These are phyloP conservation scores for Vanessa atalanta DNA, from an alignment of 1,140 invertebrate genomes.

Conservation along the genomic window DNA sequence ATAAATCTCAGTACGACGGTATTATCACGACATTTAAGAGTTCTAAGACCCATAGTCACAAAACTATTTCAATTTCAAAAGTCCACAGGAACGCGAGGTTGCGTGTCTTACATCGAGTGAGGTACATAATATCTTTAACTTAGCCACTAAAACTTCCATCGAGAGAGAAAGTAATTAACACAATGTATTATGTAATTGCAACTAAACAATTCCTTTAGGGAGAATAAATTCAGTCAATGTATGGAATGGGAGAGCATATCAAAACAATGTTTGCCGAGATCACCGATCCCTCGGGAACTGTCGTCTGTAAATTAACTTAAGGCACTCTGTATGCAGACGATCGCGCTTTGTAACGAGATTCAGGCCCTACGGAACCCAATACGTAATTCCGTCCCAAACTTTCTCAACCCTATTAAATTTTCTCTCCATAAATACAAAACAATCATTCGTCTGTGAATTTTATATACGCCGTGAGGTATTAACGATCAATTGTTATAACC, in stretches of 20 bases:
- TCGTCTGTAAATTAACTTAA: constrained; percentile 73
- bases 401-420: constrained; percentile 26
- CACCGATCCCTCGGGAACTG: constrained; percentile 53
- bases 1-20: too few species aligned
- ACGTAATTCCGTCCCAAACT: constrained; percentile 19
- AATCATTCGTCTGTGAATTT: constrained; percentile 19
- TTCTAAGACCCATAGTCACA: not conserved
- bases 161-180: constrained; percentile 29
- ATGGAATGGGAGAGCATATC: constrained; percentile 54
- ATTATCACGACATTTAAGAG: too few species aligned
- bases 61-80: not conserved
- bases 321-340: constrained; percentile 75
- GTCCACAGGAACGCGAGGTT: not conserved
- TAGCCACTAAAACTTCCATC: not conserved
- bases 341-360: constrained; percentile 61
- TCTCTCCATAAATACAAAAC: constrained; percentile 22
- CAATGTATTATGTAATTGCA: constrained; percentile 35
- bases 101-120: not conserved
- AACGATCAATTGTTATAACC: not conserved
- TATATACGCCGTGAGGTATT: not conserved
- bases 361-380: constrained; percentile 49
- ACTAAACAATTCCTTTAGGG: constrained; percentile 29
- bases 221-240: constrained; percentile 58
- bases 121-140: not conserved
- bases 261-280: constrained; percentile 62